Base-by-base conservation (phyloP, 2,797 vertebrate genomes). In the Aldrovandia affinis region DNA sequence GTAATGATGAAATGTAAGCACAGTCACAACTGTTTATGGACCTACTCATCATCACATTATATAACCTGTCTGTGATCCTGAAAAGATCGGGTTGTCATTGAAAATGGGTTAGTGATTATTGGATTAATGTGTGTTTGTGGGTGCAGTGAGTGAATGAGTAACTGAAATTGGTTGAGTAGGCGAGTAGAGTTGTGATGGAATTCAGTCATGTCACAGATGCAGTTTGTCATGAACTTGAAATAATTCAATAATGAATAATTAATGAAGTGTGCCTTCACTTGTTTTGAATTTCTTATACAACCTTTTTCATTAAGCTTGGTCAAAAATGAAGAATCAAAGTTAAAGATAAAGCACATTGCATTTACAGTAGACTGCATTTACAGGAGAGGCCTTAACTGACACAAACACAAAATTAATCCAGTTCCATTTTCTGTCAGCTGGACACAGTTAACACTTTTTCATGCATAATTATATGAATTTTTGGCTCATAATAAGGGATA, bases 371-470 rank as follows among this genome's bases (percentile, higher is more conserved):
- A 9, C 28, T 63, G 28, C 25, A 1, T 9, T n/a, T n/a, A n/a
- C n/a, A n/a, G n/a, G n/a, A 68, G 30, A 33, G 8, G 28, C 28
- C 28, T 36, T 68, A 33, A 39, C 68, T 75, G 52, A 39, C 25
- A 75, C 42, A 36, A 52, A 42, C 6, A 82, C 12, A 57, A 44
- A 20, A 63, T 59, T 33, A 44, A 57, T 7, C 39, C 81, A 50
- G 57, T 63, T 39, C 55, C 14, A 54, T 63, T 83, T 59, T 83
- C 57, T 61, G 55, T 55, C 42, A 59, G 57, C 57, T 47, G 36
- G 18, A 14, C 75, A 61, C 82, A 63, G 55, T 2, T 30, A 59
- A 59, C 25, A 59, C 30, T 18, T 47, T 28, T 63, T 78, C 1
- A 55, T 9, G 28, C 33, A 15, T 33, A 59, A 59, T 36, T 18